Evolutionary conservation across 2,797 vertebrate genomes (phyloP).

Genomic region (Oceanodroma leucorhoa): DNA sequence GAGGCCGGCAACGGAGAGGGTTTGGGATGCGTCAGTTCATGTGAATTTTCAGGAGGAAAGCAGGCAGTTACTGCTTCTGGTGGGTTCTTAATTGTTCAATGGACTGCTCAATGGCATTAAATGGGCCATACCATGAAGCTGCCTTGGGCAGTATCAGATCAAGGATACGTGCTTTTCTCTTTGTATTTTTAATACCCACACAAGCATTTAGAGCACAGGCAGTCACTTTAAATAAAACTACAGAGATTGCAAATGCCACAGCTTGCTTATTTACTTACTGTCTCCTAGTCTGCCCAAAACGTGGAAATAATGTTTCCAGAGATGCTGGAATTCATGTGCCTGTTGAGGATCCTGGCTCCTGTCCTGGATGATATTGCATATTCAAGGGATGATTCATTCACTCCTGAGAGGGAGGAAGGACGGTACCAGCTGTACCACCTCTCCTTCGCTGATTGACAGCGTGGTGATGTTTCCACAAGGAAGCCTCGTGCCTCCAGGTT

Average conservation of each 20-base stretch:
- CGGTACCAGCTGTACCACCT: slow-evolving; percentile 65
- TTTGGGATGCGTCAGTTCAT: not conserved
- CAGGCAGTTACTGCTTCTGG: slow-evolving; percentile 35
- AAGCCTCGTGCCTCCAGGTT: slow-evolving; percentile 57
- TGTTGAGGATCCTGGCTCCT: slow-evolving; percentile 62
- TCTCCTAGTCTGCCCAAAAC: slow-evolving; percentile 54
- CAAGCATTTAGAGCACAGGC: not conserved
- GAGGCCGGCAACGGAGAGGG: not conserved
- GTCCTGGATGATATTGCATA: slow-evolving; percentile 67
- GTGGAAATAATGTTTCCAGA: slow-evolving; percentile 65
- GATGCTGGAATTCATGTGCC: slow-evolving; percentile 55
- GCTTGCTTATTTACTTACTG: slow-evolving; percentile 61
- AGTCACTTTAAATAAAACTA: slow-evolving; percentile 59
- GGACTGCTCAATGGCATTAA: slow-evolving; percentile 52
- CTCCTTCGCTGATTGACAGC: slow-evolving; percentile 40
- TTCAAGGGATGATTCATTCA: slow-evolving; percentile 60
- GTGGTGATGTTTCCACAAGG: slow-evolving; percentile 34
- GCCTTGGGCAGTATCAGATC: slow-evolving; percentile 36
- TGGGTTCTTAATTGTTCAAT: slow-evolving; percentile 45
- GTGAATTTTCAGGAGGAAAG: not conserved
- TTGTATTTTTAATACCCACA: slow-evolving; percentile 3
- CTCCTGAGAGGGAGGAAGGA: slow-evolving; percentile 52
- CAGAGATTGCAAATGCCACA: slow-evolving; percentile 47
- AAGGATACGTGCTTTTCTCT: not conserved
- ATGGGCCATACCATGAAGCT: slow-evolving; percentile 45